Base-by-base conservation (phyloP, 2,113 vertebrate genomes). In the Chrysochloris asiatica region DNA sequence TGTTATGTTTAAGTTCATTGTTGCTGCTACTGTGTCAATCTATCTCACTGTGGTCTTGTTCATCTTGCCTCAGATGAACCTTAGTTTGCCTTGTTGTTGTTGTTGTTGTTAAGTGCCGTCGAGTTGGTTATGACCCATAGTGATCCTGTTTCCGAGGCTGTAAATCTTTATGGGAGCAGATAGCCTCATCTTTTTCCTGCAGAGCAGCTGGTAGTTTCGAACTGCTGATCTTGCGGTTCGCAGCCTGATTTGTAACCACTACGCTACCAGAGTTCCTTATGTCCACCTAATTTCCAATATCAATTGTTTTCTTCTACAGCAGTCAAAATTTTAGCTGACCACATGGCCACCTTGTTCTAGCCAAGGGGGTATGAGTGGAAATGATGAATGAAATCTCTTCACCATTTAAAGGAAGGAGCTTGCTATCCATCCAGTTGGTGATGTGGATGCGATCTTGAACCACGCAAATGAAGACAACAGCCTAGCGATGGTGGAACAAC, bases 21-120 rank as follows among this genome's bases (percentile, higher is more conserved):
- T 16, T 50, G 48, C 48, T 16, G 16, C 48, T 16, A 50, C 48
- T 50, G 48, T 50, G 16, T 50, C 48, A 50, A 50, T 16, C 48
- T 50, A 16, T 50, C 48, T 50, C 16, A 16, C 16, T 50, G 48
- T 10, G 48, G 48, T 50, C 48, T 50, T 50, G 9, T 16, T 50
- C 48, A 10, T 50, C 16, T 61, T 91, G 52, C 38, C 19, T 89
- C 36, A 26, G 6, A 17, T 56, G 33, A 45, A 12, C 41, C 38
- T n/a, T 54, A 26, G 78, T 79, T 85, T 93, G 33, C 38, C 24
- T 61, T 75, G 12, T 24, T 93, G n/a, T n/a, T n/a, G n/a, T n/a
- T n/a, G n/a, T n/a, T n/a, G n/a, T n/a, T n/a, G n/a, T n/a, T n/a
- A n/a, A n/a, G n/a, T n/a, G n/a, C n/a, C n/a, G n/a, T n/a, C n/a